phyloP scores from a whole-genome alignment of 2,113 vertebrate species.

The Petromus typicus region DNA sequence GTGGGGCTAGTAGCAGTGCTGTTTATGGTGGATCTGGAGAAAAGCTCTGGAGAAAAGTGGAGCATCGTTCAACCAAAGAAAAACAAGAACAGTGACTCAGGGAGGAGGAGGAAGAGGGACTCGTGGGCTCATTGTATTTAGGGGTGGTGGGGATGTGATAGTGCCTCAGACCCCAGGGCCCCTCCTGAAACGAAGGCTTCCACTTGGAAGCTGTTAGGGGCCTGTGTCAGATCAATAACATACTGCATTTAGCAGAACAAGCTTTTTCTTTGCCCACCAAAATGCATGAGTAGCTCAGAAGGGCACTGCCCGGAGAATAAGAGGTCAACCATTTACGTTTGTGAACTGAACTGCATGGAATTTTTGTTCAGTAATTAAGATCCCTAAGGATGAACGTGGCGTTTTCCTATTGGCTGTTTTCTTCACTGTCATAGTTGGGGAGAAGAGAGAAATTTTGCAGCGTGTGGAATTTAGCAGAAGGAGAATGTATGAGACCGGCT shows the following conservation, averaged over 20 bases:
- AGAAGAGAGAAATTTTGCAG: constrained; percentile 63
- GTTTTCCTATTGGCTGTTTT: constrained; percentile 60
- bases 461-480: constrained; percentile 59
- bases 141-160: neutral
- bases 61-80: neutral
- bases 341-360: neutral
- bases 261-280: constrained; percentile 45
- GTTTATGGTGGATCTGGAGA: neutral
- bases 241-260: constrained; percentile 22
- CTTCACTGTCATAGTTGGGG: constrained; percentile 61
- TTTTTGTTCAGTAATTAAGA: constrained; percentile 46
- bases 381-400: constrained; percentile 44
- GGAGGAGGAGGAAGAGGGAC: neutral
- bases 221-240: neutral
- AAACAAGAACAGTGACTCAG: neutral
- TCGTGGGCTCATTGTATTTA: neutral
- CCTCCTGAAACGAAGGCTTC: neutral
- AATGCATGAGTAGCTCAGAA: neutral
- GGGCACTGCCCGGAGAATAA: neutral
- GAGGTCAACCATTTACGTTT: constrained; percentile 24
- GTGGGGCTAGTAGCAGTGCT: neutral
- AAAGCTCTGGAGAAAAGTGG: neutral
- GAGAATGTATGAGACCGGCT: constrained; percentile 58
- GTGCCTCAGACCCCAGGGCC: neutral
- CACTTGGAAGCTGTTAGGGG: neutral